Base-by-base conservation (phyloP, 2,113 vertebrate genomes). In the Blennius ocellaris region DNA sequence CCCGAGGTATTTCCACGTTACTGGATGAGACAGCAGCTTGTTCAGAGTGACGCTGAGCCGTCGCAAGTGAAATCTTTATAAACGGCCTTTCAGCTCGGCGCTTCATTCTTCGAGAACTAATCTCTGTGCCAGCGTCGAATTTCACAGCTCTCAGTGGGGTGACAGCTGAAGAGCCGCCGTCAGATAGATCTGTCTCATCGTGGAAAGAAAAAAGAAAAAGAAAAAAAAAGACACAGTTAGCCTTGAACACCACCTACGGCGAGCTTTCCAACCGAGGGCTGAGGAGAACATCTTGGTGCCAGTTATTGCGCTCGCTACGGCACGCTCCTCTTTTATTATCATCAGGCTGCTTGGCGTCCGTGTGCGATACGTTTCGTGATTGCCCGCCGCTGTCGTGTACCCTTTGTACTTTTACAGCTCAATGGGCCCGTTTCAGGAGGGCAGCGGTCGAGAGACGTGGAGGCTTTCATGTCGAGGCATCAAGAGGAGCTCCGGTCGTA, bases 391-490 rank as follows among this genome's bases (percentile, higher is more conserved):
- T 63, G 83, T 52, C 11, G 67, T 44, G 48, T 69, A n/a, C 63
- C 67, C 73, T 89, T 89, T 90, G 85, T 91, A 83, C 52, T 68
- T 68, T 74, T 38, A 11, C 69, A 81, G 74, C 83, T 84, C 83
- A 83, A 80, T 87, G 81, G 76, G 78, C 70, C 69, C 44, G 57
- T 88, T 87, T 90, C 64, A 71, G 1, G 7, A 80, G 58, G 73
- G 55, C 78, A 64, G 55, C 41, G 58, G 67, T 70, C 58, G 73
- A n/a, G 73, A 80, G 50, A 51, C 52, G 49, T 60, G 52, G 64
- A 67, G 57, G 81, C 91, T 91, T 92, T 92, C 87, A 90, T 92
- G 90, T 91, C 16, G 81, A 82, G 49, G 89, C 81, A 83, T 90
- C 89, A 92, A 86, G 81, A 85, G 73, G 62, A 83, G 56, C 60